Conservation (phyloP, 2,797 vertebrate species). For the Chromobotia macracanthus region DNA sequence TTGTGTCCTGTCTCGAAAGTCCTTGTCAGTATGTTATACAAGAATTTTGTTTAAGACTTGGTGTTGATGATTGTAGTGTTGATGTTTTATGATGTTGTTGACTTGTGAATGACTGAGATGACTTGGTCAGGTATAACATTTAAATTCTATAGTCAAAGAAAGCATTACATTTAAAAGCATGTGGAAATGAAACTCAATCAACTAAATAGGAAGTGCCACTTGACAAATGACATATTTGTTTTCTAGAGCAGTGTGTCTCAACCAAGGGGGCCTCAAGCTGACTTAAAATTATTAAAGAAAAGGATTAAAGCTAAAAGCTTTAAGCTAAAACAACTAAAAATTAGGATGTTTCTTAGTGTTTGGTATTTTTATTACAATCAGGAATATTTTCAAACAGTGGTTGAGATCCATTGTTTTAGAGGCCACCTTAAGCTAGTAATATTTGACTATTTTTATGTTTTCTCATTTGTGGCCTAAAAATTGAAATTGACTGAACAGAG, state of each 20-base stretch:
- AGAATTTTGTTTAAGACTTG: constrained; percentile 24
- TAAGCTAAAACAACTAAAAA: no score
- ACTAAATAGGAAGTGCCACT: constrained; percentile 8
- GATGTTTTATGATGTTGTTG: constrained; percentile 42
- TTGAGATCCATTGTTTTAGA: background rate
- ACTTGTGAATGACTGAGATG: constrained; percentile 43
- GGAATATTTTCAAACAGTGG: background rate
- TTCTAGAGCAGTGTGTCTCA: background rate
- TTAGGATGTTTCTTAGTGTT: no score
- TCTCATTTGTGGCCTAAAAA: constrained; percentile 5
- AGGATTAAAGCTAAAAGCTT: background rate
- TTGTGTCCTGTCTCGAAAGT: constrained; percentile 38
- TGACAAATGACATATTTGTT: background rate
- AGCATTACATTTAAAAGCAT: constrained; percentile 8
- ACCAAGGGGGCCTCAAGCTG: no score
- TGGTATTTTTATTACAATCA: no score
- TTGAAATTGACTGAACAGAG: constrained; percentile 23
- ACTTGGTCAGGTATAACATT: background rate
- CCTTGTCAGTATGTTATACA: constrained; percentile 31
- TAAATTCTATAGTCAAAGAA: constrained; percentile 28
- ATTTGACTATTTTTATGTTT: background rate
- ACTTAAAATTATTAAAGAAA: no score
- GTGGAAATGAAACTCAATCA: constrained; percentile 11
- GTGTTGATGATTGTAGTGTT: constrained; percentile 44
- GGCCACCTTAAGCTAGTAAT: constrained; percentile 6